Evolutionary conservation across 2,888 invertebrate species (phyloP), one percentile per base, ranked within the genome.

Genomic region (Eledone cirrhosa): DNA sequence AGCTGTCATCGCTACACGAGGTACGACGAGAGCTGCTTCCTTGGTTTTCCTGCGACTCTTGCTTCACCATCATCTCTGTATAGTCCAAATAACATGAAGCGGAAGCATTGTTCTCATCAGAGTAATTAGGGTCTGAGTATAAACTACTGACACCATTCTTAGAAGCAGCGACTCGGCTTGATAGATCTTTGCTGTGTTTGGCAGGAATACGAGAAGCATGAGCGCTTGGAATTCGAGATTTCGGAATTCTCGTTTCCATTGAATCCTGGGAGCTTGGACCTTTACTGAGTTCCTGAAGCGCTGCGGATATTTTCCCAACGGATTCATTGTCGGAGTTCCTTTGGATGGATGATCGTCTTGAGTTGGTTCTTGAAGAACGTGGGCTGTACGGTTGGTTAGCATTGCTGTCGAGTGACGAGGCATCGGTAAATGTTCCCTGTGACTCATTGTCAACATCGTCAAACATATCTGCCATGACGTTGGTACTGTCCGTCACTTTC

Each of bases 401-500:
- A 31, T 82, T 82, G 75, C 83, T 82, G 74, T 83, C 82, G 2
- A 82, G 65, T 8, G 76, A 67, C 2, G 78, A 74, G 29, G 24
- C 48, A 41, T 75, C 33, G 1, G 48, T 29, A 47, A 29, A 19
- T 47, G 59, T 65, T 22, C 67, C 74, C 53, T 63, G 74, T n/a
- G 47, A 24, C 14, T 41, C 48, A 76, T 81, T 80, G n/a, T 80
- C 78, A 33, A 78, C 69, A 24, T 77, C 81, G 0, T 69, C 69
- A 19, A 22, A 33, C 33, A 31, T 13, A n/a, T 69, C 33, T 5
- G 19, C 3, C 8, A 31, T 1, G 48, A 59, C 47, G 41, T 78
- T 78, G 7, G 75, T 65, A 19, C 72, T 78, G 63, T 78, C 79
- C 3, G 85, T 85, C 77, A 86, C 85, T 77, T 86, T 86, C 1